Conservation (phyloP, 2,797 vertebrate species). For the Chiroxiphia lanceolata region DNA sequence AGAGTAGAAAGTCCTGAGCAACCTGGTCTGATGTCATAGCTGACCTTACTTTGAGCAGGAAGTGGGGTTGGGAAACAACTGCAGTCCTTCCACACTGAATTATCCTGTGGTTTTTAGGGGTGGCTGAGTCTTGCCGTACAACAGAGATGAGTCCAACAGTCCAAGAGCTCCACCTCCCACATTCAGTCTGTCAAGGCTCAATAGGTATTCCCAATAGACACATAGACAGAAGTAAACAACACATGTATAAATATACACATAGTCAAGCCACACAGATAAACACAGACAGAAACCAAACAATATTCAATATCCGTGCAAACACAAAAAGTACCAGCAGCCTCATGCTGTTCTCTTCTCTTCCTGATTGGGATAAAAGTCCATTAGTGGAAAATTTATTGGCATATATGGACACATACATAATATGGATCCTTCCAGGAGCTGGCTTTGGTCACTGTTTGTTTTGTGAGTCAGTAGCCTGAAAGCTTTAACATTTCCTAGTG, state of each 20-base stretch:
- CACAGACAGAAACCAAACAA: background rate
- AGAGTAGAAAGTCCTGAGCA: background rate
- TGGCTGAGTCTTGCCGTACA: background rate
- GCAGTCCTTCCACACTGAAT: background rate
- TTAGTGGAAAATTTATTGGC: background rate
- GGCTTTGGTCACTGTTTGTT: background rate
- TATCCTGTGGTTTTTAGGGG: background rate
- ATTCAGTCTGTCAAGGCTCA: background rate
- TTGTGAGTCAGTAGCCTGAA: background rate
- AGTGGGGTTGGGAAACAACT: background rate
- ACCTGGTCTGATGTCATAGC: background rate
- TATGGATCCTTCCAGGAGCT: background rate
- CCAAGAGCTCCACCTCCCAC: background rate
- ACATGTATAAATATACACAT: background rate
- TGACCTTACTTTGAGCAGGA: background rate
- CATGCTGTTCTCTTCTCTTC: background rate
- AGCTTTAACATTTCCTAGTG: background rate
- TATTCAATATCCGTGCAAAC: background rate
- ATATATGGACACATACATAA: background rate
- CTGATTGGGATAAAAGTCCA: background rate
- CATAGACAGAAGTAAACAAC: background rate
- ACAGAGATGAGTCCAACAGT: background rate
- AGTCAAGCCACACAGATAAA: background rate
- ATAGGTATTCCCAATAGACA: background rate
- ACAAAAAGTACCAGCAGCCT: background rate